Percentiles rank a stretch among this genome's conserved stretches.
phyloP scores from a whole-genome alignment of 2,797 vertebrate genomes.

The Pyrocephalus nanus region DNA sequence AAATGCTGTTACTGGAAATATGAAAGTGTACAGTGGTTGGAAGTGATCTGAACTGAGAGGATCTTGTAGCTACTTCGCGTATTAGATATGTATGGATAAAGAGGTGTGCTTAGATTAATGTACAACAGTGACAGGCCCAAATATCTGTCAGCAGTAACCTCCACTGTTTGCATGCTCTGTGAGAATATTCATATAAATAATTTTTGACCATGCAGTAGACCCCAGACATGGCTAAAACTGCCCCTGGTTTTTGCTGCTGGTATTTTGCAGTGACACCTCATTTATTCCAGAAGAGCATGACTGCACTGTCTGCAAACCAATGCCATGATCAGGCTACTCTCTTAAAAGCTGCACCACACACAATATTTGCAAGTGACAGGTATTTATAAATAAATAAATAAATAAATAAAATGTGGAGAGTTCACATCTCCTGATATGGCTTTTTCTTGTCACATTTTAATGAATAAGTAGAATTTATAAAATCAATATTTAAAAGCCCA shows the following conservation, averaged over 20 bases:
- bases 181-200: constrained; percentile 21
- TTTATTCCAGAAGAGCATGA: background rate
- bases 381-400: background rate
- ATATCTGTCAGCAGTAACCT: constrained; percentile 11
- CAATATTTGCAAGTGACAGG: background rate
- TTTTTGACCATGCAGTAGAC: background rate
- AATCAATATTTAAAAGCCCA: background rate
- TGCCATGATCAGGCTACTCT: background rate
- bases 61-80: background rate
- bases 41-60: background rate
- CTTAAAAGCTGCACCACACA: background rate
- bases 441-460: background rate
- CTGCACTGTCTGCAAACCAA: background rate
- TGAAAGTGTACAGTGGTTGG: background rate
- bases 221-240: background rate
- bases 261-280: constrained; percentile 45
- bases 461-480: background rate
- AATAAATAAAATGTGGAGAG: background rate
- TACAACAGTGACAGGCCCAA: background rate
- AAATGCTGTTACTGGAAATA: background rate
- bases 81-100: constrained; percentile 1
- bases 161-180: background rate
- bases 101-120: constrained; percentile 36
- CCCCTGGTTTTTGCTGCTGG: constrained; percentile 2
- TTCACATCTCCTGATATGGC: background rate